Conservation (phyloP, 35 echinoderm and acorn worm species). For the Amphiura filiformis region DNA sequence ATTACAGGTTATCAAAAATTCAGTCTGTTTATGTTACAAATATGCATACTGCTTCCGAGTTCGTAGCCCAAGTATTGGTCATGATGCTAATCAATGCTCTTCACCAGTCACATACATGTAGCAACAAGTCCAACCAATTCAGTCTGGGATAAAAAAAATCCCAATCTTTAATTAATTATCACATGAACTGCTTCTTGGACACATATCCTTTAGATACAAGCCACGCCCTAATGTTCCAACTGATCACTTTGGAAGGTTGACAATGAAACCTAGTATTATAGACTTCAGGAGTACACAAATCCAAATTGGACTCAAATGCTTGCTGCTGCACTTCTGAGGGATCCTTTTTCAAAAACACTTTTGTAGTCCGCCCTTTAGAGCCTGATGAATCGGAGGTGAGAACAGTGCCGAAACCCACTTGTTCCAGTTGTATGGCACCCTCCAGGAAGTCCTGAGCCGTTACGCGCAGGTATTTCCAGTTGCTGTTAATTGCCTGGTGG, state of each 20-base stretch:
- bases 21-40: no score
- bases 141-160: no score
- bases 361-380: background rate
- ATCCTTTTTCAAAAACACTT: background rate
- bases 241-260: background rate
- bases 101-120: no score
- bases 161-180: background rate
- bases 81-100: no score
- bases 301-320: background rate
- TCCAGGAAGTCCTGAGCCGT: background rate
- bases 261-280: background rate
- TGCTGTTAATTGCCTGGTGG: background rate
- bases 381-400: background rate
- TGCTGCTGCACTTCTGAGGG: background rate
- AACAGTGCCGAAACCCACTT: background rate
- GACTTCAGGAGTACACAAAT: background rate
- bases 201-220: background rate
- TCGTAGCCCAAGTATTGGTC: no score
- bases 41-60: no score
- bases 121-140: no score
- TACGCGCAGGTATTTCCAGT: background rate
- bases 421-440: background rate
- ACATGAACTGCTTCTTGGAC: background rate
- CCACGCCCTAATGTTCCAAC: background rate
- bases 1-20: no score